Evolutionary conservation across 2,797 vertebrate species (phyloP).

Genomic region (Austrolebias charrua): DNA sequence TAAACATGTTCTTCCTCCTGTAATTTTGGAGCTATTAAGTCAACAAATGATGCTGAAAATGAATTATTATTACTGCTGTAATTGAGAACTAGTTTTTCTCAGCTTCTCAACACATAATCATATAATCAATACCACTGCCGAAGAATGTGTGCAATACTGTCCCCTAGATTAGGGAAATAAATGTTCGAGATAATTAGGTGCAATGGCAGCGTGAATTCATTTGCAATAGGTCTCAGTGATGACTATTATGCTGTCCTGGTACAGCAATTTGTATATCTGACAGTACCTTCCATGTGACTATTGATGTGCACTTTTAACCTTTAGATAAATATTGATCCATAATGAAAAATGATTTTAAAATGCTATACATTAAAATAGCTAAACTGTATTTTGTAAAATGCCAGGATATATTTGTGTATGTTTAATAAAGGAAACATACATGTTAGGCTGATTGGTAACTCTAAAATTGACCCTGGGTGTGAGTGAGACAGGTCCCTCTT

Average conservation of each 20-base stretch:
- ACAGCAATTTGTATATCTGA: constrained; percentile 65
- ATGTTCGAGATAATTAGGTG: constrained; percentile 70
- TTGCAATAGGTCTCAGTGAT: constrained; percentile 43
- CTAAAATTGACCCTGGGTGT: too few species aligned
- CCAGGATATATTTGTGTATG: too few species aligned
- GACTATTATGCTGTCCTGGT: constrained; percentile 61
- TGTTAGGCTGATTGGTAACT: too few species aligned
- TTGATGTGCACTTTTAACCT: constrained; percentile 75
- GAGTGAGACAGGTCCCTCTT: too few species aligned
- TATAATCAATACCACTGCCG: constrained; percentile 70
- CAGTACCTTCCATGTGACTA: constrained; percentile 58
- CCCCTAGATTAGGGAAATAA: constrained; percentile 71
- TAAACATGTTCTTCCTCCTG: constrained; percentile 26
- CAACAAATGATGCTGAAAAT: constrained; percentile 59
- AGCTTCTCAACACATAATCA: constrained; percentile 59
- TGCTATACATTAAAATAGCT: constrained; percentile 30
- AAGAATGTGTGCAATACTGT: constrained; percentile 67
- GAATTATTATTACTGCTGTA: constrained; percentile 64
- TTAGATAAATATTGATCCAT: constrained; percentile 69
- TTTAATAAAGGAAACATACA: too few species aligned
- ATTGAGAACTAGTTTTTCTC: constrained; percentile 64
- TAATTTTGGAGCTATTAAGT: constrained; percentile 47
- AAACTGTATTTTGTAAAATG: constrained; percentile 15
- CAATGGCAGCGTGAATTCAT: constrained; percentile 72
- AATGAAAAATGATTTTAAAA: constrained; percentile 7